Evolutionary conservation across 2,113 vertebrate genomes (phyloP).

Genomic region (Gadus chalcogrammus): DNA sequence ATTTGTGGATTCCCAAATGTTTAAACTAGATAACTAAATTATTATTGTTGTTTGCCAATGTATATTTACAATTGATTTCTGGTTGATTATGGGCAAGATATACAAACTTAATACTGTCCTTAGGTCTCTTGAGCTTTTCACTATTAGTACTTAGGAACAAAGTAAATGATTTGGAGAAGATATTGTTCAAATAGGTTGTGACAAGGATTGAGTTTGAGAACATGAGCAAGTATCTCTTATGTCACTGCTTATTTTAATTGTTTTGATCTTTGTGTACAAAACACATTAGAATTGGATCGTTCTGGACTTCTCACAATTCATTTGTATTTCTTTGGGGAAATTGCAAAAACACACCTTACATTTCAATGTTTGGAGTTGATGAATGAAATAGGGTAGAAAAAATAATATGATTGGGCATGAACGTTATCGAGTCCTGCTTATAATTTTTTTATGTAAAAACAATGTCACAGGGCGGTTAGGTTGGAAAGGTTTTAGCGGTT

Average conservation of each 20-base stretch:
- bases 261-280: conserved; percentile 7
- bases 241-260: not conserved
- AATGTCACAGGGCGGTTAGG: conserved; percentile 8
- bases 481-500: not conserved
- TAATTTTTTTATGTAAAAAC: conserved; percentile 14
- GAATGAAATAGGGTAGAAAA: conserved; percentile 10
- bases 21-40: not conserved
- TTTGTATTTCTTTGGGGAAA: conserved; percentile 6
- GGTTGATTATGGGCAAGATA: conserved; percentile 23
- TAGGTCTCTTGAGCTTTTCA: conserved; percentile 28
- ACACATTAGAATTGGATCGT: conserved; percentile 18
- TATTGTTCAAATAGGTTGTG: conserved; percentile 1
- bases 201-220: not conserved
- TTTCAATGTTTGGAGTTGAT: conserved; percentile 25
- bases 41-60: not conserved
- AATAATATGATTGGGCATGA: conserved; percentile 23
- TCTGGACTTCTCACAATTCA: not conserved
- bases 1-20: not conserved
- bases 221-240: not conserved
- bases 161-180: not conserved
- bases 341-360: conserved; percentile 17
- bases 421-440: conserved; percentile 9
- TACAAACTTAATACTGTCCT: conserved; percentile 33
- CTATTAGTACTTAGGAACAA: conserved; percentile 8
- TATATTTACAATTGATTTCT: not conserved